Evolutionary conservation across 2,113 vertebrate species (phyloP), one percentile per base, ranked within the genome.

Genomic region (Phrynosoma blainvillii): DNA sequence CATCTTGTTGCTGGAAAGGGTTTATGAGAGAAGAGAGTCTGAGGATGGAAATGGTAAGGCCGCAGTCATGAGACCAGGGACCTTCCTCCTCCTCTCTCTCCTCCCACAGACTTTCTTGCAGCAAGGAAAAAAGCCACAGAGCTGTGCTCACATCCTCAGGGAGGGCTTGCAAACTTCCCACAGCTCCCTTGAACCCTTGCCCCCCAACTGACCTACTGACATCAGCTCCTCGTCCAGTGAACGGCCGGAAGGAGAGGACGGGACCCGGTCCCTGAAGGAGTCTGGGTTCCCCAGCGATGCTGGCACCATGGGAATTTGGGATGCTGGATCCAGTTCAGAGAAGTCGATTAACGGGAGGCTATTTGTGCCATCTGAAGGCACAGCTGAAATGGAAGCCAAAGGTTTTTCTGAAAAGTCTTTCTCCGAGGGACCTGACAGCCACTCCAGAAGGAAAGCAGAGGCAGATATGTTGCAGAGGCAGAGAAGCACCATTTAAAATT

Each of bases 271-370:
- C 1, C 90, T 84, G 65, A 42, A 14, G 12, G 88, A 52, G 32
- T 32, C 0, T 0, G 5, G 1, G 2, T 81, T 20, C 10, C 16
- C 75, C 56, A 0, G 8, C 2, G 65, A 88, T 0, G 62, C 86
- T 16, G 84, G 0, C 12, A 13, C 5, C 3, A 10, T 62, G 7
- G 74, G 12, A 7, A 3, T 0, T 68, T 47, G 87, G 27, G 66
- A 18, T 0, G 2, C n/a, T 0, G 42, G 76, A 89, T 97, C 97
- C 89, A 96, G 87, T 0, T 96, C 96, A 0, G 97, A 97, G 84
- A 99, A 95, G 93, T 98, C 98, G 2, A 99, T 98, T 82, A 99
- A 95, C 2, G 97, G 95, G 80, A 98, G 98, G 90, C 94, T 98
- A 92, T 95, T 98, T 16, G 90, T 88, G 75, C 93, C 93, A 32